Evolutionary conservation across 1,140 invertebrate genomes (phyloP).

Genomic region (Carposina sasakii): DNA sequence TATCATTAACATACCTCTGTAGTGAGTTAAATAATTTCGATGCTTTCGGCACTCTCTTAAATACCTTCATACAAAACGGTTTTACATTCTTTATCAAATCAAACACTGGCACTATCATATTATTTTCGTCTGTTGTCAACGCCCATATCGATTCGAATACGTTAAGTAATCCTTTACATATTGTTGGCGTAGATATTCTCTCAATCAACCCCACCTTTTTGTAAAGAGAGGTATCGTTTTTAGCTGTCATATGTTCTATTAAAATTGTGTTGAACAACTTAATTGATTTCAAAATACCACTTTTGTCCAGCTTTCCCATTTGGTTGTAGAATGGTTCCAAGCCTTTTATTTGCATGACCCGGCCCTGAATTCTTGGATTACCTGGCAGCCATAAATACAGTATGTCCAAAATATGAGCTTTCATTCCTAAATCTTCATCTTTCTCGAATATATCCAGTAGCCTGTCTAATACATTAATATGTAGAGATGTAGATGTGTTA

Average conservation of each 20-base stretch:
- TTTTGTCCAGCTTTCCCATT: slow-evolving; percentile 37
- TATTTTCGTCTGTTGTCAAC: slow-evolving; percentile 20
- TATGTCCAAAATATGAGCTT: slow-evolving; percentile 43
- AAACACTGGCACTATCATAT: slow-evolving; percentile 29
- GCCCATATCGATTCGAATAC: slow-evolving; percentile 34
- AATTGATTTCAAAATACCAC: slow-evolving; percentile 31
- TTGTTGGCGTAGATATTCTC: slow-evolving; percentile 33
- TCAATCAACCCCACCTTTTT: slow-evolving; percentile 49
- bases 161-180: slow-evolving; percentile 49
- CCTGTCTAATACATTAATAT: slow-evolving; percentile 36
- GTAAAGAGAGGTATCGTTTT: slow-evolving; percentile 32
- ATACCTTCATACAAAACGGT: slow-evolving; percentile 39
- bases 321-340: slow-evolving; percentile 52
- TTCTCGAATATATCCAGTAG: slow-evolving; percentile 52
- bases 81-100: slow-evolving; percentile 39
- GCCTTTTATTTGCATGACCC: slow-evolving; percentile 52
- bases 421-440: slow-evolving; percentile 37
- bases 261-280: slow-evolving; percentile 51
- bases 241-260: slow-evolving; percentile 41
- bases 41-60: slow-evolving; percentile 29
- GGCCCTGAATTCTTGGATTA: slow-evolving; percentile 44
- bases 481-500: slow-evolving; percentile 33
- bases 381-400: slow-evolving; percentile 44
- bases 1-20: slow-evolving; percentile 25
- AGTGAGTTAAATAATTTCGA: slow-evolving; percentile 26